A percentile compares a stretch with the other conserved stretches of the same genome.
Conservation (phyloP, 2,888 invertebrate genomes). For the Dryobotodes eremita region DNA sequence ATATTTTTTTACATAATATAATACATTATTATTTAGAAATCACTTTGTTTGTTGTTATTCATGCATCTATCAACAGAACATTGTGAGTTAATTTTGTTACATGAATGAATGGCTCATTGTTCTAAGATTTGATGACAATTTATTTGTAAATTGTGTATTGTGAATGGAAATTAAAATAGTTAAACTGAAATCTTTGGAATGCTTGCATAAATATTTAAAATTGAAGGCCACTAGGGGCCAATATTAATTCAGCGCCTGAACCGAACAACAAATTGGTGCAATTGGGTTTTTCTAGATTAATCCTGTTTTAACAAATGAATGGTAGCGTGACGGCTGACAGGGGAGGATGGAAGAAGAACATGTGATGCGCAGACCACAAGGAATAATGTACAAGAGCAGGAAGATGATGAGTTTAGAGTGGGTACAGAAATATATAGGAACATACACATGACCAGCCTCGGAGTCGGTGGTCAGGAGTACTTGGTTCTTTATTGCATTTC, state of each 20-base stretch:
- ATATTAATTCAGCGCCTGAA: not conserved
- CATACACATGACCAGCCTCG: not conserved
- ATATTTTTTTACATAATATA: too few species aligned
- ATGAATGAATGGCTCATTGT: slow-evolving; percentile 36
- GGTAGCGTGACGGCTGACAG: not conserved
- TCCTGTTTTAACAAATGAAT: not conserved
- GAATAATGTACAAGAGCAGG: too few species aligned
- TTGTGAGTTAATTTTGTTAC: slow-evolving; percentile 8
- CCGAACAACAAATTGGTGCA: not conserved
- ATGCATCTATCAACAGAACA: not conserved
- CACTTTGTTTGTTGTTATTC: not conserved
- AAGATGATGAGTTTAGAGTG: not conserved
- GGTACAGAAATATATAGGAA: not conserved
- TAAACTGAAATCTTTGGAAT: not conserved
- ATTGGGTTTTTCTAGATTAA: not conserved
- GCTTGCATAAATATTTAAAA: not conserved
- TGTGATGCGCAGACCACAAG: not conserved
- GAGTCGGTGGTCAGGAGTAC: not conserved
- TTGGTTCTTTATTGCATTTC: too few species aligned
- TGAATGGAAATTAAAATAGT: slow-evolving; percentile 1
- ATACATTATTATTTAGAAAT: slow-evolving; percentile 4
- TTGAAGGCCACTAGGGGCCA: not conserved
- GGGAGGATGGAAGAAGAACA: too few species aligned
- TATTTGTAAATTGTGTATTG: slow-evolving; percentile 15
- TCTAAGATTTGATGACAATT: slow-evolving; percentile 1